Base-by-base conservation (phyloP, 2,888 invertebrate genomes). In the Heliconius ethilla region DNA sequence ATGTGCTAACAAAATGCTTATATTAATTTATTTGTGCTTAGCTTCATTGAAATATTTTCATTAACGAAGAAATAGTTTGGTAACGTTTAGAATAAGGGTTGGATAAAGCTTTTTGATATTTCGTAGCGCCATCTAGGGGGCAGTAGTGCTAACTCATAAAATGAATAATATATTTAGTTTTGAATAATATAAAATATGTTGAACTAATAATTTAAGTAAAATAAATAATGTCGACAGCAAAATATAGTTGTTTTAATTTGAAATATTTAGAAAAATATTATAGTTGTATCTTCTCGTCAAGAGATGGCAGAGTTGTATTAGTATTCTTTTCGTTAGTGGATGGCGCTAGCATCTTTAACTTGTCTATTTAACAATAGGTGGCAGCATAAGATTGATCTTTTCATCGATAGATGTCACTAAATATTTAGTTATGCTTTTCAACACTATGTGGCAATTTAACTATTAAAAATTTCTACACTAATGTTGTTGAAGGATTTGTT, bases 361-460 rank as follows among this genome's bases (percentile, higher is more conserved):
- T 10, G 0, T 22, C 40, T n/a, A 40, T 51, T 70, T 6, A 7
- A 65, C 37, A 25, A 76, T 74, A 84, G 84, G 82, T 80, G 82
- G 79, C 79, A 63, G 13, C 59, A 22, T 37, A 65, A 7, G 81
- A 75, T 10, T 15, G 15, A 5, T 15, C 83, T 83, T 81, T 45
- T 80, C 22, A n/a, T 3, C 70, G 15, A 69, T 76, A 86, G 86
- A 83, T 84, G 84, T 79, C 85, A 69, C 75, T 62, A 11, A 63
- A 55, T 27, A 51, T 29, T 62, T 33, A 13, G 11, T 74, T 63
- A 5, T 25, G 29, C 84, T 83, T 82, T 72, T 79, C 1, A 7
- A 10, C 80, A 59, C 73, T 77, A 83, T 84, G 80, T 82, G 81
- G 25, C 82, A 40, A 70, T 27, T 10, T 9, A 70, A 55, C 25